Evolutionary conservation across 2,888 invertebrate species (phyloP).

Genomic region (Tigriopus californicus): DNA sequence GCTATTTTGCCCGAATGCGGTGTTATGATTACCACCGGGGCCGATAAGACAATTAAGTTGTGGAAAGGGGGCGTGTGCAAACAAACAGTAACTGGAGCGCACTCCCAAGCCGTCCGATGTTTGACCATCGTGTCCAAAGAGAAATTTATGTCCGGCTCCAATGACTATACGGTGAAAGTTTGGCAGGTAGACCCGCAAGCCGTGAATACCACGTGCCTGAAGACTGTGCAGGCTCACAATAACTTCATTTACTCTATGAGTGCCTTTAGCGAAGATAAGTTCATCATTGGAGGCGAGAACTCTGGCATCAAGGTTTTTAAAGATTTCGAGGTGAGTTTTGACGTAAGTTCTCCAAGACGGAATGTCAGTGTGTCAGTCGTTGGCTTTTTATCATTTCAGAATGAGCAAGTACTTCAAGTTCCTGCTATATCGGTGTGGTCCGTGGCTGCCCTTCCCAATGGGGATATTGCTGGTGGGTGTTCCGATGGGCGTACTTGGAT

Average conservation of each 20-base stretch:
- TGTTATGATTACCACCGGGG: constrained; percentile 58
- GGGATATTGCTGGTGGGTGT: constrained; percentile 68
- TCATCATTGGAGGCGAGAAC: background rate
- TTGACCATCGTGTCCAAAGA: constrained; percentile 43
- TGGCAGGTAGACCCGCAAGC: constrained; percentile 38
- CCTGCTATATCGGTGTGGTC: constrained; percentile 83
- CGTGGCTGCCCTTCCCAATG: constrained; percentile 56
- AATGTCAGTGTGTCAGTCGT: constrained; percentile 19
- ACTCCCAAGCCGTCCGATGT: background rate
- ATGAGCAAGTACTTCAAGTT: constrained; percentile 42
- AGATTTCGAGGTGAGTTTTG: background rate
- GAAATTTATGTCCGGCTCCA: constrained; percentile 70
- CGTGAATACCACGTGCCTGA: constrained; percentile 52
- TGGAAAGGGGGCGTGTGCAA: constrained; percentile 50
- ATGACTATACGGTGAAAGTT: constrained; percentile 66
- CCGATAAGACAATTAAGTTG: constrained; percentile 70
- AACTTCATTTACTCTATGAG: constrained; percentile 62
- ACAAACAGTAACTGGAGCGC: background rate
- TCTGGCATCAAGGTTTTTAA: background rate
- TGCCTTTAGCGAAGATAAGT: constrained; percentile 20
- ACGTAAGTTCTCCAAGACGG: background rate
- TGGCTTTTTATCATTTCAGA: background rate
- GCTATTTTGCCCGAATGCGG: constrained; percentile 28
- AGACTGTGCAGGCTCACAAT: constrained; percentile 57
- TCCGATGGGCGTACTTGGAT: constrained; percentile 75